phyloP scores from a whole-genome alignment of 2,888 invertebrate species.

The Tenthredo amoena region DNA sequence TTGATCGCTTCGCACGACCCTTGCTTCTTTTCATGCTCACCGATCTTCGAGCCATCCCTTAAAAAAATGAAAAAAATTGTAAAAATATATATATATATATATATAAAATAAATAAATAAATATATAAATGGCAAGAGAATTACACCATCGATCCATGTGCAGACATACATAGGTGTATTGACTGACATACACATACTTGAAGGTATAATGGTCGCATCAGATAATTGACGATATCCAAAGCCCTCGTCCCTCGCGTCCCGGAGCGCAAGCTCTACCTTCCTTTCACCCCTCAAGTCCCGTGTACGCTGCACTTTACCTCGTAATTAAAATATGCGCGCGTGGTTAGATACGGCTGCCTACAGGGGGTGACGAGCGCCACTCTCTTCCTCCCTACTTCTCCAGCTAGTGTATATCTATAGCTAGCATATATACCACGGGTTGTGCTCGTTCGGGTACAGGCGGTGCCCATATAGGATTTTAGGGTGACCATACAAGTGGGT shows the following conservation, averaged over 20 bases:
- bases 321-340: constrained; percentile 58
- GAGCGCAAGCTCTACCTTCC: constrained; percentile 54
- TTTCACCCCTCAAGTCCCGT: neutral
- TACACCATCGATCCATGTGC: neutral
- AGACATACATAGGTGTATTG: neutral
- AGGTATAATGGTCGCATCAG: constrained; percentile 40
- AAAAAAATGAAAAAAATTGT: neutral
- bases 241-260: constrained; percentile 54
- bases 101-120: neutral
- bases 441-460: neutral
- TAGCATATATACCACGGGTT: neutral
- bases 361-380: constrained; percentile 5
- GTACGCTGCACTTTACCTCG: constrained; percentile 51
- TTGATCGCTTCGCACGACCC: neutral
- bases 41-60: neutral
- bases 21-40: constrained; percentile 3
- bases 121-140: neutral
- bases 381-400: neutral
- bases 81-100: too few relatives aligned
- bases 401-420: neutral
- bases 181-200: neutral
- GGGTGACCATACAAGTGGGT: constrained; percentile 17
- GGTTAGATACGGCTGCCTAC: constrained; percentile 38
- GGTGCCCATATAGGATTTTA: neutral
- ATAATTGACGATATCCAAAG: constrained; percentile 13